Evolutionary conservation across 2,113 vertebrate genomes (phyloP).

Genomic region (Crotalus tigris): DNA sequence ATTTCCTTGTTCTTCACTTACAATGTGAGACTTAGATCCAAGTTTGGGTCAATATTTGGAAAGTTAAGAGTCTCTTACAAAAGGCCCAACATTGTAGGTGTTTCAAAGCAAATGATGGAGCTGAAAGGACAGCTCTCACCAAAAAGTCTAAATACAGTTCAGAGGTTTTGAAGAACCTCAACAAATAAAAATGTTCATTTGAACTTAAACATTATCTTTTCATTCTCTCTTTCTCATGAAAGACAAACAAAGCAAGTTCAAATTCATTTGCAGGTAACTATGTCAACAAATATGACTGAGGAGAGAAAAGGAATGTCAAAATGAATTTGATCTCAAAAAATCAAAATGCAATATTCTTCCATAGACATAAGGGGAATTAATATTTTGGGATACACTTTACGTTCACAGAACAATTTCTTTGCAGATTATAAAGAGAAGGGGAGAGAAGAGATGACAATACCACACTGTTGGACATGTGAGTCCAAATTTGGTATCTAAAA

Average conservation of each 20-base stretch:
- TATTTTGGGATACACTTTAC: background rate
- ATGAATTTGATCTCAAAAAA: background rate
- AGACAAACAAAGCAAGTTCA: background rate
- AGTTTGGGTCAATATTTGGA: background rate
- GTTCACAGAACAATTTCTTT: background rate
- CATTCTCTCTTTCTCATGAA: background rate
- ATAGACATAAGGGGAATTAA: background rate
- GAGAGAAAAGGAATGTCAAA: background rate
- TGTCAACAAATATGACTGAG: background rate
- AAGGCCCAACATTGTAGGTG: background rate
- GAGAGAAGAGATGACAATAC: slow-evolving; percentile 43
- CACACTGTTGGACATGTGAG: slow-evolving; percentile 26
- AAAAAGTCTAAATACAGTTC: background rate
- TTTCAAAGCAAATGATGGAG: background rate
- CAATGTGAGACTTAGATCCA: background rate
- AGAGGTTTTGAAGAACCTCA: background rate
- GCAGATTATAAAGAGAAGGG: background rate
- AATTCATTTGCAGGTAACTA: background rate
- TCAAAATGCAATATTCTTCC: background rate
- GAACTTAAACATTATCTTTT: background rate
- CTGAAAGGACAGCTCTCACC: background rate
- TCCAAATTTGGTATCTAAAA: slow-evolving; percentile 30
- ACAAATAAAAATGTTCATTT: background rate
- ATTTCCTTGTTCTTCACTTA: background rate
- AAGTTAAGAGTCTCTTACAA: background rate